Evolutionary conservation across 2,797 vertebrate genomes (phyloP).

Genomic region (Acanthornis magna): DNA sequence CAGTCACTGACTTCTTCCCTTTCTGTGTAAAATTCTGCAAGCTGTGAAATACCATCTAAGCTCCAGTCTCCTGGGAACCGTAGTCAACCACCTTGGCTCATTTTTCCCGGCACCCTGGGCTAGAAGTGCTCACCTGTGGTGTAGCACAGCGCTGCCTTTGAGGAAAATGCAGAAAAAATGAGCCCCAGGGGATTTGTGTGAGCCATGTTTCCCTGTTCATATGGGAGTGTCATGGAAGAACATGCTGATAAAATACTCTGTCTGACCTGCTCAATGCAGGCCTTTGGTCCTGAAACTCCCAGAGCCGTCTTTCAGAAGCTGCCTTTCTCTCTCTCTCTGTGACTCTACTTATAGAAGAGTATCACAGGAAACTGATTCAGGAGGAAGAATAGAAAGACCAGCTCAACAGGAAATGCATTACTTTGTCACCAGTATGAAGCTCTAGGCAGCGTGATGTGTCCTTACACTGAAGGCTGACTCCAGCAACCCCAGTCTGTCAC

Average conservation of each 20-base stretch:
- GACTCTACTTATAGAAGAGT: not conserved
- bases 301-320: not conserved
- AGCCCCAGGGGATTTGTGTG: fast-evolving
- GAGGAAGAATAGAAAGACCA: not conserved
- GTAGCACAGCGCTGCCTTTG: not conserved
- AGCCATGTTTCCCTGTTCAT: not conserved
- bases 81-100: not conserved
- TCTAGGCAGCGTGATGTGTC: not conserved
- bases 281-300: not conserved
- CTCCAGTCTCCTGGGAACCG: not conserved
- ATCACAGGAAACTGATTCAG: not conserved
- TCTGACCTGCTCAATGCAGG: not conserved
- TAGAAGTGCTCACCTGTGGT: not conserved
- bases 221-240: not conserved
- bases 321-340: not conserved
- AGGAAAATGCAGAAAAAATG: not conserved
- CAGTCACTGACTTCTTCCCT: not conserved
- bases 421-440: not conserved
- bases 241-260: not conserved
- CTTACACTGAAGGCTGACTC: not conserved
- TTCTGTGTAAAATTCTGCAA: not conserved
- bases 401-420: not conserved
- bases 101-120: not conserved
- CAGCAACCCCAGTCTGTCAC: not conserved
- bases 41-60: not conserved